Percentiles rank a stretch among this genome's conserved stretches.
Evolutionary conservation across 2,888 invertebrate species (phyloP).

Genomic region (Polyploca ridens): DNA sequence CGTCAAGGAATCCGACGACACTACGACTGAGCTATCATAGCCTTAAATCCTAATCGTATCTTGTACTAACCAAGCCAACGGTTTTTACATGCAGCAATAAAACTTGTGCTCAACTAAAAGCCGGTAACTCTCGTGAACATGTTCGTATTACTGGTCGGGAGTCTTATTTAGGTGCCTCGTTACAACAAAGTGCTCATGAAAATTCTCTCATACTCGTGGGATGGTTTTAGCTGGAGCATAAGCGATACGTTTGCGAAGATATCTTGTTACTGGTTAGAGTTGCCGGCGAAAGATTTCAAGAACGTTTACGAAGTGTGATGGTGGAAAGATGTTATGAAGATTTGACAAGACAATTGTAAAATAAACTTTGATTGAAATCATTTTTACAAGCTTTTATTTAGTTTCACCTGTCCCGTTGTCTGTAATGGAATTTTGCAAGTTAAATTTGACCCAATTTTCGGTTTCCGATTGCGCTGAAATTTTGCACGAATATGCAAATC

Average conservation of each 20-base stretch:
- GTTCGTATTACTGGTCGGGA: conserved; percentile 42
- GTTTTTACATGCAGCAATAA: conserved; percentile 31
- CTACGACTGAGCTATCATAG: too few species aligned
- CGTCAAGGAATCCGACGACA: too few species aligned
- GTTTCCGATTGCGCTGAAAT: too few species aligned
- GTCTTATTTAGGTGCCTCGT: conserved; percentile 53
- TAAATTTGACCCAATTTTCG: too few species aligned
- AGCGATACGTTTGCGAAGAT: conserved; percentile 49
- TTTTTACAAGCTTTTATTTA: too few species aligned
- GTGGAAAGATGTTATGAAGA: neutral
- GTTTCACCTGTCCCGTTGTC: too few species aligned
- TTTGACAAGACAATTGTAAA: too few species aligned
- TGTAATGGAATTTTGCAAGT: too few species aligned
- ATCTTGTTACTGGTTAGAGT: conserved; percentile 38
- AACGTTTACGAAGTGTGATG: conserved; percentile 16
- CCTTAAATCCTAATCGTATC: neutral
- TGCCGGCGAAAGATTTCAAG: conserved; percentile 30
- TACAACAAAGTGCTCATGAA: conserved; percentile 56
- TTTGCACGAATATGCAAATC: too few species aligned
- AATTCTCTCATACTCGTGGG: conserved; percentile 48
- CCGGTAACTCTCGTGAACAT: conserved; percentile 33
- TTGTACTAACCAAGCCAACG: conserved; percentile 13
- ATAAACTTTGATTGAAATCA: too few species aligned
- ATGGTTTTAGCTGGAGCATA: conserved; percentile 45
- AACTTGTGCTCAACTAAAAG: conserved; percentile 38